Conservation (phyloP, 2,797 vertebrate genomes). For the Thripadectes ignobilis region DNA sequence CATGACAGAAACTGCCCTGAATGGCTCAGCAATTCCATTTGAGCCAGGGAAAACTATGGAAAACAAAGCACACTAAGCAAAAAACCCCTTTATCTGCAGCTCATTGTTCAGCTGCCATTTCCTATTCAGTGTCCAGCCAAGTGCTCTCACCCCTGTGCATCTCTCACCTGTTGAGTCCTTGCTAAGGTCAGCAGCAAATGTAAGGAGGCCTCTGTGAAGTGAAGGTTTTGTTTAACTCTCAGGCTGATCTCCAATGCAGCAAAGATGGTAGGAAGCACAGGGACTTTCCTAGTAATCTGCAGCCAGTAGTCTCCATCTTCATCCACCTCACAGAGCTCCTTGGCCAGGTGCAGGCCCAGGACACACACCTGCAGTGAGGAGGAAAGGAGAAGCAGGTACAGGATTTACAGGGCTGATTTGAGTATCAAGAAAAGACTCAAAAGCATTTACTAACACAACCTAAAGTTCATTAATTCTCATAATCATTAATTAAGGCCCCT, state of each 20-base stretch:
- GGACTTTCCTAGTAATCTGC: slow-evolving; percentile 89
- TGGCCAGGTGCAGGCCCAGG: slow-evolving; percentile 91
- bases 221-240: slow-evolving; percentile 91
- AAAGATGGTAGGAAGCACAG: slow-evolving; percentile 89
- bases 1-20: not conserved
- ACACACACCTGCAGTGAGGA: slow-evolving; percentile 87
- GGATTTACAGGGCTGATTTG: not conserved
- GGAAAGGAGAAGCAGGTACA: not conserved
- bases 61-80: not conserved
- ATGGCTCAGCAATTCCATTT: not conserved
- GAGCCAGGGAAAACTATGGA: not conserved
- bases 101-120: not conserved
- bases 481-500: not conserved
- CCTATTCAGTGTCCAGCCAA: not conserved
- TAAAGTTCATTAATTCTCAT: not conserved
- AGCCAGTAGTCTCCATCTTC: slow-evolving; percentile 93
- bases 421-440: not conserved
- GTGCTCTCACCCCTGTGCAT: not conserved
- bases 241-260: slow-evolving; percentile 92
- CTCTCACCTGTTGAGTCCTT: slow-evolving; percentile 89
- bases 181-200: slow-evolving; percentile 94
- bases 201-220: slow-evolving; percentile 92
- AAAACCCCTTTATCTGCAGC: not conserved
- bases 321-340: slow-evolving; percentile 93
- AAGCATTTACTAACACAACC: not conserved